These are phyloP conservation scores for Nycticryphes semicollaris DNA, from an alignment of 2,113 vertebrate genomes.

Conservation along the genomic window DNA sequence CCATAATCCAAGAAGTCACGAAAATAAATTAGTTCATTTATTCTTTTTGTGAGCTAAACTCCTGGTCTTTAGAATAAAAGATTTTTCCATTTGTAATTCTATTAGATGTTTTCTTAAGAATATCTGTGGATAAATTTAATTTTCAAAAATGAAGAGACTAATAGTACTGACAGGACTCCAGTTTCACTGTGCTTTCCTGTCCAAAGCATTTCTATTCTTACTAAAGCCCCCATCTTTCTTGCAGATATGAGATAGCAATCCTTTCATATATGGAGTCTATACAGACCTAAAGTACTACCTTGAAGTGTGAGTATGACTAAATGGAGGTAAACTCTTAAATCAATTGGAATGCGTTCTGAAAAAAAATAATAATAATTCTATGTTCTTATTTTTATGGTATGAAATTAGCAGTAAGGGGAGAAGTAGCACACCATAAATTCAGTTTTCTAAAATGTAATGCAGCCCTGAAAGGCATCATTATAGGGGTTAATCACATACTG, in stretches of 20 bases:
- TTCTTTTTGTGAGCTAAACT: neutral
- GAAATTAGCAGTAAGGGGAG: neutral
- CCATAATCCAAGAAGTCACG: neutral
- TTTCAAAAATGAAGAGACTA: neutral
- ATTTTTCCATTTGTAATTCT: neutral
- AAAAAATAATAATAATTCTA: fast-evolving
- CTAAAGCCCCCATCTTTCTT: neutral
- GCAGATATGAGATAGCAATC: neutral
- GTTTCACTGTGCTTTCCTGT: neutral
- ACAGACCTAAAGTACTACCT: neutral
- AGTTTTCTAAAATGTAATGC: neutral
- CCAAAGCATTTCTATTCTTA: neutral
- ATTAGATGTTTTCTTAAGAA: neutral
- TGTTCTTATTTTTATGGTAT: neutral
- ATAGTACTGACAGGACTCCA: neutral
- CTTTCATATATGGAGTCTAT: neutral
- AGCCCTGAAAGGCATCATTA: neutral
- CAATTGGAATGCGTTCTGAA: neutral
- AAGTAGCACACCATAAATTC: neutral
- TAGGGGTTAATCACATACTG: neutral
- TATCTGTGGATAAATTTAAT: neutral
- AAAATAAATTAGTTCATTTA: neutral
- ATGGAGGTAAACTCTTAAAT: neutral
- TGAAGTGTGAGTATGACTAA: neutral
- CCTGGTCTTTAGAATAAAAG: neutral